Conservation (phyloP, 35 echinoderm and acorn worm genomes). For the Eucidaris tribuloides region DNA sequence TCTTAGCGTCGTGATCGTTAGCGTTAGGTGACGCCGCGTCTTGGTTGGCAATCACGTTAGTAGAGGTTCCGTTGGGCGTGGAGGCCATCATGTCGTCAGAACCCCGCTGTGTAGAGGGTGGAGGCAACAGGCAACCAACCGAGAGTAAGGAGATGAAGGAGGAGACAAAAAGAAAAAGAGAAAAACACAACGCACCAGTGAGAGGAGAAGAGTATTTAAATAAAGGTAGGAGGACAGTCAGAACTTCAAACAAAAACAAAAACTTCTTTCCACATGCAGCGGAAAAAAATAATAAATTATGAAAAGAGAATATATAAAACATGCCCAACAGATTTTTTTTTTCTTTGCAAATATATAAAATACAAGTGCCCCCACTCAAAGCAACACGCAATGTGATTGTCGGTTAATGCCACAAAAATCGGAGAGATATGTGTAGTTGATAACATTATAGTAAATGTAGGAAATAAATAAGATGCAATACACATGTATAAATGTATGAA, state of each 20-base stretch:
- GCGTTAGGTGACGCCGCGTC: constrained; percentile 13
- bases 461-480: constrained; percentile 22
- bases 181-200: constrained; percentile 40
- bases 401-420: constrained; percentile 17
- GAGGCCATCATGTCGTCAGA: constrained; percentile 17
- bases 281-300: background rate
- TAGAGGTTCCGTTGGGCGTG: constrained; percentile 22
- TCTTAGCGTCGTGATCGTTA: constrained; percentile 26
- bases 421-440: no score
- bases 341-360: constrained; percentile 17
- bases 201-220: constrained; percentile 23
- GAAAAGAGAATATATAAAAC: constrained; percentile 19
- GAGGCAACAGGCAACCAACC: constrained; percentile 34
- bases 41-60: constrained; percentile 14
- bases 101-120: background rate
- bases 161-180: constrained; percentile 25
- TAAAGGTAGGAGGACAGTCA: constrained; percentile 3
- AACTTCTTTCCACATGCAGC: constrained; percentile 25
- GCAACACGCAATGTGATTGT: constrained; percentile 27
- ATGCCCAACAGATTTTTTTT: constrained; percentile 18
- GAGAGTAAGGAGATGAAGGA: constrained; percentile 6
- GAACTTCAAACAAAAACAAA: constrained; percentile 9
- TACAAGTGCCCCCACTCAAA: constrained; percentile 30
- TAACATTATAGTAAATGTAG: no score
- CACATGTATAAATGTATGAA: constrained; percentile 19